Base-by-base conservation (phyloP, 2,113 vertebrate species). In the Nibea coibor region DNA sequence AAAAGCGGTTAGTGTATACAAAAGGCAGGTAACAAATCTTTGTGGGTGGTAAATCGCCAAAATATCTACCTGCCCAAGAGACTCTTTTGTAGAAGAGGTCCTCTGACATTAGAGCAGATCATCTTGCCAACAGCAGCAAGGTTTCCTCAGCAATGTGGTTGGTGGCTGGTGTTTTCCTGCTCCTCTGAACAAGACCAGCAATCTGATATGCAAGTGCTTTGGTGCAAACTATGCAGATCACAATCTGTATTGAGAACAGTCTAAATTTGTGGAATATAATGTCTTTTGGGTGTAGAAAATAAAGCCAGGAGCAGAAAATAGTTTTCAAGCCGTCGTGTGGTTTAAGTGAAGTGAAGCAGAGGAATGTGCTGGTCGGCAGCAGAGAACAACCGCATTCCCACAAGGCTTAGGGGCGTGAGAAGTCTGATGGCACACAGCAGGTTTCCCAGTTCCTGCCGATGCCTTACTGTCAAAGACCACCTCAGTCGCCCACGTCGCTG, bases 401-500 rank as follows among this genome's bases (percentile, higher is more conserved):
- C 48, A 67, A 76, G 51, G 80, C 72, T 48, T 39, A 5, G 51
- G 72, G 71, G 61, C 39, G 3, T 17, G 43, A 74, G 70, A 56
- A 39, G 42, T 15, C 10, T 0, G 51, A 47, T 7, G 61, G 64
- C 48, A 54, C 0, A 51, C 14, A 24, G 68, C 43, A 16, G 24
- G 7, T 11, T 56, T 51, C n/a, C 64, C 0, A 3, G 28, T 45
- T 42, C 6, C 35, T 3, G 0, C 22, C 1, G 2, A 19, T 7
- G 5, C 15, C 6, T 19, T 22, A 1, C 15, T 8, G 47, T 72
- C 19, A 45, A 51, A 75, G 20, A 48, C 0, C 1, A 9, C 42
- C 20, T 93, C 93, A 99, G 92, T 99, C 98, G 5, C 97, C 98
- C 24, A 99, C 97, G 14, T 98, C 97, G 0, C 97, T 97, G 92